Evolutionary conservation across 2,113 vertebrate species (phyloP), one percentile per base, ranked within the genome.

Genomic region (Salvelinus fontinalis): DNA sequence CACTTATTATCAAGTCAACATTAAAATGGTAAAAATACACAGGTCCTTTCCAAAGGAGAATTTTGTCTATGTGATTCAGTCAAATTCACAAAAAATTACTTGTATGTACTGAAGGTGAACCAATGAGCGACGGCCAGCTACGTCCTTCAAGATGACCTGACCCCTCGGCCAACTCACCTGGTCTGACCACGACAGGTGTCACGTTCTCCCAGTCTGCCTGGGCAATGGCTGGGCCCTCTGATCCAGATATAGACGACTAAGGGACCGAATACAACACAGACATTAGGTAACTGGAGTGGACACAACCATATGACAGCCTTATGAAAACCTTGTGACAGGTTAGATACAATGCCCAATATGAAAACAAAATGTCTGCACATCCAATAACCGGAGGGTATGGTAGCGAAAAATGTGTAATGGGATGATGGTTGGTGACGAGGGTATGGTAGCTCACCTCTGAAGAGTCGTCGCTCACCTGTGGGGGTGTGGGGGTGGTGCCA

Each of bases 131-230:
- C 9, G 9, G 39, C 9, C 9, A 44, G 39, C 39, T 44, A 44
- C 9, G 39, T 11, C 9, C 9, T 11, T 44, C 39, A 11, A 44
- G 39, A 44, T 44, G 2, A 44, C 39, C 9, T 2, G 39, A 44
- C 39, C 39, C 39, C 39, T 44, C 39, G 27, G 44, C 2, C 34
- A 75, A 34, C 93, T 87, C 85, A 98, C 97, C 97, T 81, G 94
- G 92, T 89, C 95, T 92, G 81, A 87, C 81, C 78, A 81, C 24
- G 2, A 62, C 93, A 81, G 95, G 94, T 84, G 87, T 57, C 75
- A 92, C 77, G 26, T 92, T 96, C 93, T 99, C 97, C 92, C 97
- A 96, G 0, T 98, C 98, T 77, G 97, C 91, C 82, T 98, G 96
- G 60, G 92, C 88, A 20, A 75, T 48, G 18, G 67, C 70, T 51